Conservation (phyloP, 2,797 vertebrate species). For the Cephalopachus bancanus region DNA sequence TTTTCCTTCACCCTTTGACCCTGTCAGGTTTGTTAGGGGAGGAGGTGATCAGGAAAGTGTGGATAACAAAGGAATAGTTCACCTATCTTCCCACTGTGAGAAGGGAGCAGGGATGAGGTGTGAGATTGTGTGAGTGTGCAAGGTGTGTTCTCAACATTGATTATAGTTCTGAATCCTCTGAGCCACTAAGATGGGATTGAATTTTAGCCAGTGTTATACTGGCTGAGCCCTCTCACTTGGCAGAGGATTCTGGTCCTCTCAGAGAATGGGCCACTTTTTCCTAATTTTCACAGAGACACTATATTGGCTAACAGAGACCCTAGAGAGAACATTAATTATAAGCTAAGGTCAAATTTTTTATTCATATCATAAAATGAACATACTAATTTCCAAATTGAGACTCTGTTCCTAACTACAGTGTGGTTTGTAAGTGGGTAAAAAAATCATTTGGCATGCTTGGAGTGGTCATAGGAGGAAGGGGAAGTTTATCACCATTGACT, state of each 20-base stretch:
- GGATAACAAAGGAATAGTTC: neutral
- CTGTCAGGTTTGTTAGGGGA: neutral
- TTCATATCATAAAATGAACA: neutral
- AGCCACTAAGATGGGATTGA: neutral
- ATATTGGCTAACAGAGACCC: neutral
- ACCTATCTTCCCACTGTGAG: neutral
- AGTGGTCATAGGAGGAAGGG: neutral
- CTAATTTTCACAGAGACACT: neutral
- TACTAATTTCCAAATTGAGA: neutral
- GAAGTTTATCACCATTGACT: neutral
- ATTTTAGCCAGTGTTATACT: neutral
- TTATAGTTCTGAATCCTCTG: neutral
- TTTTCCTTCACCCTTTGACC: neutral
- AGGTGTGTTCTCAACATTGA: neutral
- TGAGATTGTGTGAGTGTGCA: neutral
- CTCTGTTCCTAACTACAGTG: neutral
- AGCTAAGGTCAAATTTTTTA: neutral
- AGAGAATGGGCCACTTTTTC: neutral
- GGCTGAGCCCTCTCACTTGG: neutral
- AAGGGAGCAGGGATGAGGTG: neutral
- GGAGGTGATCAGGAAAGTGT: neutral
- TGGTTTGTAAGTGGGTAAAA: neutral
- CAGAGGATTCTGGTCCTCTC: neutral
- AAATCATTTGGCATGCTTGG: neutral
- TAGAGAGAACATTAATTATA: neutral